A percentile compares a stretch with the other conserved stretches of the same genome.
Evolutionary conservation across 2,888 invertebrate genomes (phyloP).

Genomic region (Campoplex capitator): DNA sequence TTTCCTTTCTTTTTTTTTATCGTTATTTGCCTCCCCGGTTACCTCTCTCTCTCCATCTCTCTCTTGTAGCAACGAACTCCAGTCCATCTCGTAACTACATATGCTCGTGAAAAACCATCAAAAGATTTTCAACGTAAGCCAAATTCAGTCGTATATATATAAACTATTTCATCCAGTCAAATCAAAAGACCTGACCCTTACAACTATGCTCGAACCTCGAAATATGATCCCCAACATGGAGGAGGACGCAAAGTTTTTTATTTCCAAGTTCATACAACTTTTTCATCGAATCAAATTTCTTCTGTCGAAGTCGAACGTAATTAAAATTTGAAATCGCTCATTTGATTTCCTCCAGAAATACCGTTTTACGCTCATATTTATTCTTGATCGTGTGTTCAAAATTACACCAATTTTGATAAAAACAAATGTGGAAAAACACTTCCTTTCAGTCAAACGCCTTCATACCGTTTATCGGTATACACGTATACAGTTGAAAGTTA

Average conservation of each 20-base stretch:
- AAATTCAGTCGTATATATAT: background rate
- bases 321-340: too few relatives aligned
- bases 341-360: background rate
- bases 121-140: conserved; percentile 7
- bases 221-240: background rate
- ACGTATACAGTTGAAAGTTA: background rate
- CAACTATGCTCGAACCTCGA: background rate
- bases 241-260: background rate
- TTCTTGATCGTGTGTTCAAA: background rate
- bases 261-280: background rate
- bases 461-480: background rate
- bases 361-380: background rate
- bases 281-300: too few relatives aligned
- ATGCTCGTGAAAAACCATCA: conserved; percentile 33
- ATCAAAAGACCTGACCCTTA: background rate
- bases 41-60: conserved; percentile 16
- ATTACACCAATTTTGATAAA: background rate
- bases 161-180: background rate
- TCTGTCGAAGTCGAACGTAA: too few relatives aligned
- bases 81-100: conserved; percentile 2
- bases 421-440: background rate
- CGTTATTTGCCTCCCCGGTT: conserved; percentile 17
- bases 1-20: conserved; percentile 70
- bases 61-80: conserved; percentile 2
- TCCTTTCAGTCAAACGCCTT: background rate